These are phyloP conservation scores for Pammene fasciana DNA, from an alignment of 2,888 invertebrate species.

Conservation along the genomic window DNA sequence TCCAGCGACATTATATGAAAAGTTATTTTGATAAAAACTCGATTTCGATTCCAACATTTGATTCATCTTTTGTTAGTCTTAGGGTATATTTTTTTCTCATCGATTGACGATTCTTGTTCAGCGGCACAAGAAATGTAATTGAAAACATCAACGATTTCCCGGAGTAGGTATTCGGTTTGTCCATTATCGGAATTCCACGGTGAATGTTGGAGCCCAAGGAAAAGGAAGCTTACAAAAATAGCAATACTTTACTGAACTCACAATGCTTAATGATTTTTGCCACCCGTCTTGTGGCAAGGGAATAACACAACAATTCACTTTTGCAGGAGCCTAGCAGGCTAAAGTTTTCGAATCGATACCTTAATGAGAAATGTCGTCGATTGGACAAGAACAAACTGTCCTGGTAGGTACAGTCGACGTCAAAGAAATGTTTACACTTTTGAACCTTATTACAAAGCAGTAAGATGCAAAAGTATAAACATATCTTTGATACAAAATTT, in stretches of 20 bases:
- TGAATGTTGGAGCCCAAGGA: conserved; percentile 29
- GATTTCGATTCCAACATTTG: conserved; percentile 53
- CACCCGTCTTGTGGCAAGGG: conserved; percentile 12
- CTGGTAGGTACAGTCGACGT: too few relatives aligned
- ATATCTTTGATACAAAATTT: too few relatives aligned
- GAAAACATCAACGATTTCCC: conserved; percentile 56
- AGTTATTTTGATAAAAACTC: conserved; percentile 64
- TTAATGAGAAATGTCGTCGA: neutral
- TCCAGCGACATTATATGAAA: conserved; percentile 65
- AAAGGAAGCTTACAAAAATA: conserved; percentile 40
- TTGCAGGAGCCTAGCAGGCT: conserved; percentile 2
- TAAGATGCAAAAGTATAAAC: too few relatives aligned
- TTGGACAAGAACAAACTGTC: neutral
- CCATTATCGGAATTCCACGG: conserved; percentile 41
- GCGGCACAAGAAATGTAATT: conserved; percentile 48
- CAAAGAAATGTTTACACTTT: too few relatives aligned
- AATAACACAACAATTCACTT: conserved; percentile 28
- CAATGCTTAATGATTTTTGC: conserved; percentile 28
- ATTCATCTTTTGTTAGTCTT: conserved; percentile 47
- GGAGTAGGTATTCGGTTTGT: conserved; percentile 43
- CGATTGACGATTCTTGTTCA: conserved; percentile 37
- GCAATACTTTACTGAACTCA: conserved; percentile 33
- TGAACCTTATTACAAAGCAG: too few relatives aligned
- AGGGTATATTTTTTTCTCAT: conserved; percentile 23
- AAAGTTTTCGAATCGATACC: conserved; percentile 3